Conservation (phyloP, 2,797 vertebrate species). For the Varecia variegata region DNA sequence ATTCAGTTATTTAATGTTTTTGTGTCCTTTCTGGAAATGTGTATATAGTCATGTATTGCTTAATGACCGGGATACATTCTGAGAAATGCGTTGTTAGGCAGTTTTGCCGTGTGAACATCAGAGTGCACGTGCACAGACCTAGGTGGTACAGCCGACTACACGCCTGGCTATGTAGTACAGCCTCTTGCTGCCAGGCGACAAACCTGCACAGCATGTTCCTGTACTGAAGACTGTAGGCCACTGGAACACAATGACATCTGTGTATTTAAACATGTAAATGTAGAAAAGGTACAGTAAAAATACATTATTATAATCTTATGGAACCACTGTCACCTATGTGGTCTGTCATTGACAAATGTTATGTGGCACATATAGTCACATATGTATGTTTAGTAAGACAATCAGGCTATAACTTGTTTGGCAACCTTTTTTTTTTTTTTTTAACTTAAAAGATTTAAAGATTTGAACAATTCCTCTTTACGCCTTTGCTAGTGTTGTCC, state of each 20-base stretch:
- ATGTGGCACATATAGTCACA: neutral
- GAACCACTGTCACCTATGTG: neutral
- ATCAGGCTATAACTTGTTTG: neutral
- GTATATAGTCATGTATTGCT: neutral
- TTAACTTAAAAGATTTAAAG: neutral
- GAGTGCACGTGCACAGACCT: neutral
- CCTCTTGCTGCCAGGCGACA: neutral
- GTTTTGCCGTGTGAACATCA: neutral
- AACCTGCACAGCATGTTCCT: neutral
- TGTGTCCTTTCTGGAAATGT: neutral
- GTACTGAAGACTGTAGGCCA: neutral
- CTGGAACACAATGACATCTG: neutral
- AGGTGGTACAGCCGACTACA: neutral
- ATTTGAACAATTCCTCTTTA: neutral
- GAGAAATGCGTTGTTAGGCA: neutral
- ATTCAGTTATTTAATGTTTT: neutral
- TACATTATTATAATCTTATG: neutral
- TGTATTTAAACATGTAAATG: neutral
- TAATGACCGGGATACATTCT: neutral
- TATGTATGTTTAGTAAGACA: neutral
- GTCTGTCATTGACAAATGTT: neutral
- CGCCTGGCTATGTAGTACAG: neutral
- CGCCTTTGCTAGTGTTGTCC: neutral
- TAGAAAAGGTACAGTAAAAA: neutral
- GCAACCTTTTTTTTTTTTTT: neutral